Base-by-base conservation (phyloP, 2,797 vertebrate species). In the Scolopax rusticola region DNA sequence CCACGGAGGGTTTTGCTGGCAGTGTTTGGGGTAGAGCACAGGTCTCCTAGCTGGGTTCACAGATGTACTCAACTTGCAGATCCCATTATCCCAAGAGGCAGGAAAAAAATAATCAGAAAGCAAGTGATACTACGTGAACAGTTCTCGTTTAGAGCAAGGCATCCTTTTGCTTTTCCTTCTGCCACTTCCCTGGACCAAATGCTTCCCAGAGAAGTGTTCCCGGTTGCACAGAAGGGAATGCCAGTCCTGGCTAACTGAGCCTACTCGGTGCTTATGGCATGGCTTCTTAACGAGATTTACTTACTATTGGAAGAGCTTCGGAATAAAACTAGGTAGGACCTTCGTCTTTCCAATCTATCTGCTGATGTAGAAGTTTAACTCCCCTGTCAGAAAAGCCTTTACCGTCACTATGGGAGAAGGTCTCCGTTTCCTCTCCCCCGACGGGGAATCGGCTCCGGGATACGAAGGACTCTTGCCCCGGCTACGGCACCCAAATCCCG, bases 281-380 rank as follows among this genome's bases (percentile, higher is more conserved):
- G 5, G 87, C 81, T 68, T 11, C 33, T 43, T 27, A 33, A 16
- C 24, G 61, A 74, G 2, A 1, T 24, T 40, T 30, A 15, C n/a
- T 27, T 18, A 2, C 16, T 3, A 4, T 3, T n/a, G 18, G 19
- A 63, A 21, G 0, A 50, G 56, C 41, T 48, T 25, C 28, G 11
- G 8, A 14, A 32, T 12, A 54, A 61, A 57, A 5, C 16, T 61
- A 5, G 56, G 33, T 6, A 18, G 33, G 25, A 90, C 64, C 23
- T 59, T 19, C 6, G 14, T 43, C 56, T 41, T 75, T 7, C 25
- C 8, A 3, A 21, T 9, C 57, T 38, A 24, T 27, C 64, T 24
- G 30, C 64, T 8, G 25, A 19, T 32, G 57, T 4, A 1, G 3
- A 45, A 33, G 59, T 60, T 41, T 8, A 16, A 14, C 33, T n/a